phyloP scores from a whole-genome alignment of 1,140 invertebrate genomes.

The Harpegnathos saltator region DNA sequence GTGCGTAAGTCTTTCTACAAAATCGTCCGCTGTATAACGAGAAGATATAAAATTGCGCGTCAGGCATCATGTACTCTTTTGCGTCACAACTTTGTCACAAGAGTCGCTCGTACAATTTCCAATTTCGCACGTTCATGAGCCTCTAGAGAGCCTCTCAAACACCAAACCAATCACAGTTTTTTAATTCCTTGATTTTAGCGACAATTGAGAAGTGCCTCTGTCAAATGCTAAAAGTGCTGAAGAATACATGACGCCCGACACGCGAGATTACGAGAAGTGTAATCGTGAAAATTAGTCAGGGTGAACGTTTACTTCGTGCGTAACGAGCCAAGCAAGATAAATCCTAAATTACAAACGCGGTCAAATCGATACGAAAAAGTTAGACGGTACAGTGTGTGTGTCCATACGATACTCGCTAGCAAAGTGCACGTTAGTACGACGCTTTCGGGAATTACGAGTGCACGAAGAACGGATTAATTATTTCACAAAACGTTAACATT shows the following conservation, averaged over 20 bases:
- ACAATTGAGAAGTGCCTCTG: no score
- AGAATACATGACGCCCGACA: no score
- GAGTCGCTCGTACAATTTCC: no score
- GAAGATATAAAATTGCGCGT: neutral
- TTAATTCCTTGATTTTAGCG: no score
- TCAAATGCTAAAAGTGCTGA: no score
- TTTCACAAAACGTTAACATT: slow-evolving; percentile 7
- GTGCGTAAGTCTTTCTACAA: slow-evolving; percentile 64
- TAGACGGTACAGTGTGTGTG: neutral
- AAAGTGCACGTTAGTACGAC: slow-evolving; percentile 15
- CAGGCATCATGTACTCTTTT: no score
- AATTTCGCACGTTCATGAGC: no score
- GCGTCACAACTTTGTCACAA: no score
- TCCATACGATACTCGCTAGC: neutral
- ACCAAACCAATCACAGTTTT: no score
- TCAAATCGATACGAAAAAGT: slow-evolving; percentile 22
- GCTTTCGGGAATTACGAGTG: neutral
- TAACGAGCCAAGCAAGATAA: neutral
- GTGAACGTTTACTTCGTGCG: neutral
- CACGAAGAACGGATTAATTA: neutral
- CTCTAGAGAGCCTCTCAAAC: no score
- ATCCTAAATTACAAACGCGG: slow-evolving; percentile 5
- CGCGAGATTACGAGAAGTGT: slow-evolving; percentile 4
- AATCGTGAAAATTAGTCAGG: slow-evolving; percentile 7
- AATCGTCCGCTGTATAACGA: slow-evolving; percentile 12